Conservation (phyloP, 2,888 invertebrate genomes). For the Blomia tropicalis region DNA sequence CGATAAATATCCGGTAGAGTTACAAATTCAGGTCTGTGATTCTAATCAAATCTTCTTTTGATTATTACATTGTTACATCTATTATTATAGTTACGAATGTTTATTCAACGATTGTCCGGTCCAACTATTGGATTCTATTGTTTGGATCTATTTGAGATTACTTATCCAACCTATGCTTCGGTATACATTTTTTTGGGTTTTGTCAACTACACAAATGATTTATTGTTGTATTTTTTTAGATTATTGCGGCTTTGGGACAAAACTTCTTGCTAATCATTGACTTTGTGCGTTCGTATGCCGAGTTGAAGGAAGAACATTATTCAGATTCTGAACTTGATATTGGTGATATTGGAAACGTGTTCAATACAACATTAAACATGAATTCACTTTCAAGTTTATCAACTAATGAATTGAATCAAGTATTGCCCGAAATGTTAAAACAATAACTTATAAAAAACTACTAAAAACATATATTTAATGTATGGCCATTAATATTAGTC, state of each 20-base stretch:
- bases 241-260: constrained; percentile 23
- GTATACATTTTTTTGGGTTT: constrained; percentile 16
- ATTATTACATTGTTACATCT: background rate
- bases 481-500: no score
- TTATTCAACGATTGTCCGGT: constrained; percentile 24
- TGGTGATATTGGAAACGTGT: constrained; percentile 3
- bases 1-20: constrained; percentile 24
- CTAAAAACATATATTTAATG: no score
- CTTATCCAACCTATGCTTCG: constrained; percentile 23
- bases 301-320: constrained; percentile 21
- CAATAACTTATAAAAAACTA: no score
- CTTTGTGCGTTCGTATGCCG: constrained; percentile 23
- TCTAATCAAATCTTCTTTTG: background rate
- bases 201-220: background rate
- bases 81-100: constrained; percentile 22
- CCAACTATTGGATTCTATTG: constrained; percentile 25
- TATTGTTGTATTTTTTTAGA: constrained; percentile 7
- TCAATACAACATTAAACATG: constrained; percentile 19
- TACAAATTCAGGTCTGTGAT: constrained; percentile 24
- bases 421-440: constrained; percentile 1
- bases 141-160: constrained; percentile 25
- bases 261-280: constrained; percentile 24
- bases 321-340: background rate
- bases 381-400: constrained; percentile 12
- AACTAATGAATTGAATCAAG: background rate